These are phyloP conservation scores for Caenorhabditis brenneri DNA, from an alignment of 1,140 invertebrate genomes.

Conservation along the genomic window DNA sequence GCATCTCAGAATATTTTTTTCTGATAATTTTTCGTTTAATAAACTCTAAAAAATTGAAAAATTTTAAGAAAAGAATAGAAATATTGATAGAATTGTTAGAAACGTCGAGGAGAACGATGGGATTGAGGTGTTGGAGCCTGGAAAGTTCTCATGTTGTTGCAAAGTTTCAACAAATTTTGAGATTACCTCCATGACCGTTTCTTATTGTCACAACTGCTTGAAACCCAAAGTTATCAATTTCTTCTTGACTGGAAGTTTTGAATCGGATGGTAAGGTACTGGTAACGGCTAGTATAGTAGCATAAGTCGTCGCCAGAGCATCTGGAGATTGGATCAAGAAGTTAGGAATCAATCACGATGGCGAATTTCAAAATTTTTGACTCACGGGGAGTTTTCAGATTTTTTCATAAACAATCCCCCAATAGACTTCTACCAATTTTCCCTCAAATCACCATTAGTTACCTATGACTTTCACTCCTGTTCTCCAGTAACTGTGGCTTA, in stretches of 20 bases:
- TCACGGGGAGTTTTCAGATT: not conserved
- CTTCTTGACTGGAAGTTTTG: not conserved
- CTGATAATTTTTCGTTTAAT: too few species aligned
- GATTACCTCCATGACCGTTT: not conserved
- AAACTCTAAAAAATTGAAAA: too few species aligned
- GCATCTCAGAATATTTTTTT: not conserved
- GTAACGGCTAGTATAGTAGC: conserved; percentile 1
- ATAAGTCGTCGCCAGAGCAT: not conserved
- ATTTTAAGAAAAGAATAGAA: too few species aligned
- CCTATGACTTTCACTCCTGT: not conserved
- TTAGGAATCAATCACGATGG: too few species aligned
- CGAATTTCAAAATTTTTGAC: too few species aligned
- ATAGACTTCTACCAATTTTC: too few species aligned
- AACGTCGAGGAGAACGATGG: too few species aligned
- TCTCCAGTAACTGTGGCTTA: not conserved
- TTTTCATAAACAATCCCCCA: not conserved
- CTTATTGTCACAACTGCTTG: not conserved
- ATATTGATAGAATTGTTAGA: too few species aligned
- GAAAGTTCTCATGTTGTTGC: not conserved
- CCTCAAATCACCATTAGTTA: too few species aligned
- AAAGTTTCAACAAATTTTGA: not conserved
- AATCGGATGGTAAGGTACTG: conserved; percentile 6
- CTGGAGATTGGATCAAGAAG: too few species aligned
- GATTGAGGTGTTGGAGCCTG: not conserved
- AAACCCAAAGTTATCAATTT: conserved; percentile 4